These are phyloP conservation scores for Serranus cabrilla DNA, from an alignment of 2,797 vertebrate species.

Conservation along the genomic window DNA sequence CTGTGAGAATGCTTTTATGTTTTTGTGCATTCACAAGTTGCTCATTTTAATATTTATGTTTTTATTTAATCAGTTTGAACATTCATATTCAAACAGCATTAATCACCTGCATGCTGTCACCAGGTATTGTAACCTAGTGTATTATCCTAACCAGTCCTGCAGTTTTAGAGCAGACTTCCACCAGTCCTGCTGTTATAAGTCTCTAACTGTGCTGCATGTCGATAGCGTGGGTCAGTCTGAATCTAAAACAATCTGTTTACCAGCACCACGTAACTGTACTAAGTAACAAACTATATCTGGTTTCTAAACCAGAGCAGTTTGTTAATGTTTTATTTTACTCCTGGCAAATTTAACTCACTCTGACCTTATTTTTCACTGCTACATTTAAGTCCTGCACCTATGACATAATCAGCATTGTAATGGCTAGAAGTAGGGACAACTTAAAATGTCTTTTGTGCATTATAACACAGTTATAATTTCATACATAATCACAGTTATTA, in stretches of 20 bases:
- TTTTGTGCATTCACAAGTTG: slow-evolving; percentile 23
- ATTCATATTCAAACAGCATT: slow-evolving; percentile 56
- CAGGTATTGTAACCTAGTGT: slow-evolving; percentile 57
- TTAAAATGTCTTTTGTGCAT: too few relatives aligned
- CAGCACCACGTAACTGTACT: not conserved
- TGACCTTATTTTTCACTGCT: too few relatives aligned
- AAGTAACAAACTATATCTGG: not conserved
- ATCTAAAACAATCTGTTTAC: not conserved
- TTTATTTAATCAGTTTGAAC: slow-evolving; percentile 37
- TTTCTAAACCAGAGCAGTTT: not conserved
- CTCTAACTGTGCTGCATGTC: not conserved
- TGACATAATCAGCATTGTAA: too few relatives aligned
- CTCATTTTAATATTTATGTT: not conserved
- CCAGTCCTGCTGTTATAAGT: not conserved
- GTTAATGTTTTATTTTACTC: too few relatives aligned
- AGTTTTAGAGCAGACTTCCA: slow-evolving; percentile 23
- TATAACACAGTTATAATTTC: too few relatives aligned
- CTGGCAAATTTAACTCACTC: too few relatives aligned
- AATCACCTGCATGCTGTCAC: slow-evolving; percentile 31
- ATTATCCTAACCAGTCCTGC: slow-evolving; percentile 21
- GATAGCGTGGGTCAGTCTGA: not conserved
- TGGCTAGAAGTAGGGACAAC: too few relatives aligned
- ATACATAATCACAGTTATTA: not conserved
- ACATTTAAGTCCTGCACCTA: too few relatives aligned
- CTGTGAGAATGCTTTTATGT: not conserved